Evolutionary conservation across 1,140 invertebrate genomes (phyloP).

Genomic region (Branchinecta lynchi): DNA sequence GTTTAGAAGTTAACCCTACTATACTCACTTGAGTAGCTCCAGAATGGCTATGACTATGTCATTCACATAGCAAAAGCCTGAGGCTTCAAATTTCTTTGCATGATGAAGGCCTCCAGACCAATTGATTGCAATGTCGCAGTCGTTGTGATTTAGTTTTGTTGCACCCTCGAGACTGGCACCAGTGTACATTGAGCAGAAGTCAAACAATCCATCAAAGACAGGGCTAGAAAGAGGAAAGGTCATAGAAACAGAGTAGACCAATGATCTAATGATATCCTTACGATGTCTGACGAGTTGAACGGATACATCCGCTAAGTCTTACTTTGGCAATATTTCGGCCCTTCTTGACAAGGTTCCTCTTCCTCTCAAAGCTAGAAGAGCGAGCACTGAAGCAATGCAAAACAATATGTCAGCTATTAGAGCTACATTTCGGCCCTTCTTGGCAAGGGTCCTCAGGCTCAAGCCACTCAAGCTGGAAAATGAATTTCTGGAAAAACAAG

Average conservation of each 20-base stretch:
- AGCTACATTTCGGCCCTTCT: no score
- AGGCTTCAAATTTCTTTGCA: constrained; percentile 98
- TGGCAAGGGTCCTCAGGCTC: no score
- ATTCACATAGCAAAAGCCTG: constrained; percentile 94
- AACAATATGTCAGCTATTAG: no score
- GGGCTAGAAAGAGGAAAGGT: constrained; percentile 40
- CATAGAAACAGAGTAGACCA: no score
- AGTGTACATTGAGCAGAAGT: constrained; percentile 96
- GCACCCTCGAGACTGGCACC: constrained; percentile 90
- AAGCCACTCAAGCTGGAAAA: no score
- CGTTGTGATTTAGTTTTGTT: constrained; percentile 79
- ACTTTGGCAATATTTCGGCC: neutral
- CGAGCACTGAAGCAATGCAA: no score
- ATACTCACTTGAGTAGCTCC: constrained; percentile 59
- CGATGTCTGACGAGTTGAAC: neutral
- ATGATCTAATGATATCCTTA: constrained; percentile 9
- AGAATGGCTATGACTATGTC: constrained; percentile 97
- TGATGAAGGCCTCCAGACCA: constrained; percentile 99
- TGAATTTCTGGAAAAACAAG: no score
- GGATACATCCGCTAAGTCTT: no score
- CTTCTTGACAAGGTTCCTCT: no score
- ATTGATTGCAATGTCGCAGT: constrained; percentile 94
- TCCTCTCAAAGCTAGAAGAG: no score
- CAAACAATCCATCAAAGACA: constrained; percentile 95
- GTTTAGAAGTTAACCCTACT: no score